These are phyloP conservation scores for Chymomyza amoena DNA, from an alignment of 2,888 invertebrate species.

Conservation along the genomic window DNA sequence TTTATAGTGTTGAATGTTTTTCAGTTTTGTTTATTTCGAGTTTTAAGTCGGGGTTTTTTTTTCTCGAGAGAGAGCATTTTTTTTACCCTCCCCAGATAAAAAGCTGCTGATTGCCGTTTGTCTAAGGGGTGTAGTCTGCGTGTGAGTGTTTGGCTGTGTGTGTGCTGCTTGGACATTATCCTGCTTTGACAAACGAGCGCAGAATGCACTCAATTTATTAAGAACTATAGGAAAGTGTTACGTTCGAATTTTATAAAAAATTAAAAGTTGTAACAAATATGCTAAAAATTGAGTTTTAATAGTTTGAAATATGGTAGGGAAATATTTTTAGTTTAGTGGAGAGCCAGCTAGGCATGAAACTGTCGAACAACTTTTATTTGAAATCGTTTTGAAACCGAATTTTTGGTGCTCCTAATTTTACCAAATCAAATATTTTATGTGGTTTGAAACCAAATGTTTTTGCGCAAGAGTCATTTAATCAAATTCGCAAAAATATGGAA, in stretches of 20 bases:
- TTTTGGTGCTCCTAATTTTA: too few species aligned
- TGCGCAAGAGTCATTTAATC: too few species aligned
- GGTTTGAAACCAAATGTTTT: too few species aligned
- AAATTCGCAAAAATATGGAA: too few species aligned
- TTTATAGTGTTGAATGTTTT: conserved; percentile 24
- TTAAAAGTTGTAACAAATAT: not conserved
- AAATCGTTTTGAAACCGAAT: too few species aligned
- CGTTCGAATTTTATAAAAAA: not conserved
- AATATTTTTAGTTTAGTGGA: not conserved
- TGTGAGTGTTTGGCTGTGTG: conserved; percentile 6
- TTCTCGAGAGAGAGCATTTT: not conserved
- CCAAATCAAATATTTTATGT: too few species aligned
- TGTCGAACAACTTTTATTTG: too few species aligned
- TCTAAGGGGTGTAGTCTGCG: conserved; percentile 34
- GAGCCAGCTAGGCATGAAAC: too few species aligned
- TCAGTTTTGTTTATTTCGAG: not conserved
- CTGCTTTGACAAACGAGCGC: conserved; percentile 10
- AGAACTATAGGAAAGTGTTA: not conserved
- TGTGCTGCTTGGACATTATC: not conserved
- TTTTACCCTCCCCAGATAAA: conserved; percentile 30
- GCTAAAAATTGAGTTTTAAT: not conserved
- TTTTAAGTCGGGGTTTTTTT: not conserved
- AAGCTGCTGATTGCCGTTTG: conserved; percentile 55
- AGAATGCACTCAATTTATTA: conserved; percentile 27
- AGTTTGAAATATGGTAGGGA: not conserved